These are phyloP conservation scores for Sternarchorhynchus goeldii DNA, from an alignment of 2,797 vertebrate species.

Conservation along the genomic window DNA sequence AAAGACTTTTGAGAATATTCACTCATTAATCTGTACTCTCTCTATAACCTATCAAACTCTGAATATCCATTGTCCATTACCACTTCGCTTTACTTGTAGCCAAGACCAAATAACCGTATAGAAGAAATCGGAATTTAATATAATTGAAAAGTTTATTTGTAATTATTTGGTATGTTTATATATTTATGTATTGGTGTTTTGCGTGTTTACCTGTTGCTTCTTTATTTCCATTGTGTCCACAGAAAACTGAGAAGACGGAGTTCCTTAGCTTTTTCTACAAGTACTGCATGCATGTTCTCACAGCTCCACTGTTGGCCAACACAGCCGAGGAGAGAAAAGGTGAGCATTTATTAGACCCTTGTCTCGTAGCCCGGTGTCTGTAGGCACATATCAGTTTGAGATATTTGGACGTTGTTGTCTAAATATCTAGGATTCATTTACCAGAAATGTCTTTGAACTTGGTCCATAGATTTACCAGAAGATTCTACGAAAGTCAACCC, in stretches of 20 bases:
- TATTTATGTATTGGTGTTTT: background rate
- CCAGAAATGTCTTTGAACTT: background rate
- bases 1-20: no score
- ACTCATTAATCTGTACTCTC: no score
- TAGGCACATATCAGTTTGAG: background rate
- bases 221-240: constrained; percentile 51
- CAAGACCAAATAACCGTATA: background rate
- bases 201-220: background rate
- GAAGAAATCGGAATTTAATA: background rate
- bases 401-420: background rate
- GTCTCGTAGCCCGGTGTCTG: no score
- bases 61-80: no score
- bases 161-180: no score
- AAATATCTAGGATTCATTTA: background rate
- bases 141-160: no score
- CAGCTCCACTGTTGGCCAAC: constrained; percentile 95
- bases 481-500: constrained; percentile 85
- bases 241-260: constrained; percentile 99
- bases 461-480: constrained; percentile 81
- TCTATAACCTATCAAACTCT: no score
- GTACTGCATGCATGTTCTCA: constrained; percentile 99
- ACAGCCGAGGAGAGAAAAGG: constrained; percentile 92
- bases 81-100: no score
- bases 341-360: constrained; percentile 56
- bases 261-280: constrained; percentile 99